Evolutionary conservation across 2,888 invertebrate species (phyloP).

Genomic region (Xestia xanthographa): DNA sequence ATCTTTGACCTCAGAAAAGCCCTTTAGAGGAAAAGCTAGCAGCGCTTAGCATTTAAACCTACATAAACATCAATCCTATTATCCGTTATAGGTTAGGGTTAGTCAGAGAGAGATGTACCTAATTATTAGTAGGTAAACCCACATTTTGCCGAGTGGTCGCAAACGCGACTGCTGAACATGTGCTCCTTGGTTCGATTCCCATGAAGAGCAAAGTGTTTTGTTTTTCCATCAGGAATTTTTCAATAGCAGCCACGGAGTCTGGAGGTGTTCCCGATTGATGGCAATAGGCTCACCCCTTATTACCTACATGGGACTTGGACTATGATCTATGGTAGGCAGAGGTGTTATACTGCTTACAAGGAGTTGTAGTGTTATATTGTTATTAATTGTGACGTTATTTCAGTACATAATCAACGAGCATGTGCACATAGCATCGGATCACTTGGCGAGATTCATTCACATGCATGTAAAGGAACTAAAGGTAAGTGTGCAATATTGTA

Average conservation of each 20-base stretch:
- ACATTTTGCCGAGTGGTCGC: background rate
- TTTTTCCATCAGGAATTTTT: background rate
- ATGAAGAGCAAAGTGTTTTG: background rate
- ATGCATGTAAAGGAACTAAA: constrained; percentile 87
- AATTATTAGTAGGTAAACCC: no score
- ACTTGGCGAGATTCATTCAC: constrained; percentile 82
- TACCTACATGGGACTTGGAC: background rate
- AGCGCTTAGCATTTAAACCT: no score
- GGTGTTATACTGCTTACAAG: background rate
- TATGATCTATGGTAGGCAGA: background rate
- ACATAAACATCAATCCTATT: no score
- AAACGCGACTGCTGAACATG: background rate
- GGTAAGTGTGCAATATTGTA: constrained; percentile 68
- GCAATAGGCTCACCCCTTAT: background rate
- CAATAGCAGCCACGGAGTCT: background rate
- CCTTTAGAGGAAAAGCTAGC: no score
- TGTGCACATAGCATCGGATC: constrained; percentile 87
- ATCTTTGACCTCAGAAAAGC: no score
- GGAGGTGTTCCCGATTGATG: background rate
- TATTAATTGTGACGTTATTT: constrained; percentile 60
- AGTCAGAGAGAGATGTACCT: no score
- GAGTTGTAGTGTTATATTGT: background rate
- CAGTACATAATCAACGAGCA: constrained; percentile 87
- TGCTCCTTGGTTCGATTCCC: background rate
- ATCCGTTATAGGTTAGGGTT: no score